Percentiles rank a stretch among this genome's conserved stretches.
Conservation (phyloP, 2,797 vertebrate genomes). For the Galaxias olidus region DNA sequence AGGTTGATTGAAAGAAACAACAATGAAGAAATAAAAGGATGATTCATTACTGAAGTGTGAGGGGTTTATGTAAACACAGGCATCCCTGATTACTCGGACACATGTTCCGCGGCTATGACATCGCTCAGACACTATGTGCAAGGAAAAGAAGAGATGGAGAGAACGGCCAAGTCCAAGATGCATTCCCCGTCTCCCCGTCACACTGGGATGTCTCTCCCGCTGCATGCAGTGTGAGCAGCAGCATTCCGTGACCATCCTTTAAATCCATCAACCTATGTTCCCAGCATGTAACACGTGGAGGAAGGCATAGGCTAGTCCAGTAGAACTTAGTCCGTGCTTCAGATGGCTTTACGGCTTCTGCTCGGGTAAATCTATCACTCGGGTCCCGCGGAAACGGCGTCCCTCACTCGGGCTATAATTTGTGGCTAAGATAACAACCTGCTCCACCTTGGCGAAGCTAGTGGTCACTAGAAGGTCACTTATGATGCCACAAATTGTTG, state of each 20-base stretch:
- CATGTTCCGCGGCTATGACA: constrained; percentile 36
- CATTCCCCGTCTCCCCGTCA: neutral
- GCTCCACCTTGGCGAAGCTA: constrained; percentile 34
- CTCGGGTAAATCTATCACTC: constrained; percentile 19
- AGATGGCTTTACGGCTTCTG: neutral
- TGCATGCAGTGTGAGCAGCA: constrained; percentile 36
- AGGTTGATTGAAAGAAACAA: constrained; percentile 36
- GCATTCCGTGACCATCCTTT: constrained; percentile 52
- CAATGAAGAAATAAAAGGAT: constrained; percentile 38
- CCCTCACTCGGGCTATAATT: constrained; percentile 23
- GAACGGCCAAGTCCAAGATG: constrained; percentile 13
- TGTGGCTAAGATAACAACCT: constrained; percentile 40
- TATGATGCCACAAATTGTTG: no score
- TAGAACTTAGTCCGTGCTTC: constrained; percentile 17
- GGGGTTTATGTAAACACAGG: constrained; percentile 28
- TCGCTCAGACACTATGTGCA: constrained; percentile 21
- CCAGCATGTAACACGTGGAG: constrained; percentile 45
- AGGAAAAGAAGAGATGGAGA: constrained; percentile 13
- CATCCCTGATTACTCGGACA: constrained; percentile 28
- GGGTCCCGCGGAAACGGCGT: constrained; percentile 30
- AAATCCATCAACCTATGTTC: constrained; percentile 60
- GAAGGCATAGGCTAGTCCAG: constrained; percentile 33
- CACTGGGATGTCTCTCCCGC: constrained; percentile 12
- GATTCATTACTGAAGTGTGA: constrained; percentile 35
- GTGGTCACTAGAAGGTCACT: neutral